Conservation (phyloP, 2,888 invertebrate genomes). For the Drosophila mercatorum region DNA sequence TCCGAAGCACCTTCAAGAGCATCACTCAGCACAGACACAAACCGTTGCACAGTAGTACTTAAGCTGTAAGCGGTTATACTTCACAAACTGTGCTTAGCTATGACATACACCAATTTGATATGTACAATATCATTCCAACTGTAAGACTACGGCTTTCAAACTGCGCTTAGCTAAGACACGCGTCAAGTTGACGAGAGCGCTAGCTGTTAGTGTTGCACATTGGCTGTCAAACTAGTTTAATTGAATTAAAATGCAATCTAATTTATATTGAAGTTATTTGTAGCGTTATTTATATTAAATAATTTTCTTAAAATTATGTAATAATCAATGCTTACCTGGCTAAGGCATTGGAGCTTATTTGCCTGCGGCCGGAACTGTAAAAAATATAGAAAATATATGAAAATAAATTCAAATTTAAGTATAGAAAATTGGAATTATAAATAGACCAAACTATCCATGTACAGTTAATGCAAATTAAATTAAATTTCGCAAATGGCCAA, state of each 20-base stretch:
- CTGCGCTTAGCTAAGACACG: too few species aligned
- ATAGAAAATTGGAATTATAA: not conserved
- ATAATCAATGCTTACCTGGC: slow-evolving; percentile 88
- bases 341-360: slow-evolving; percentile 93
- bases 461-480: not conserved
- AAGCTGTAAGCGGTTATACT: slow-evolving; percentile 7
- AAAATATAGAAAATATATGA: slow-evolving; percentile 30
- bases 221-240: slow-evolving; percentile 19
- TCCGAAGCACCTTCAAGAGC: not conserved
- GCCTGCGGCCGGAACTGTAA: slow-evolving; percentile 92
- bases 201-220: slow-evolving; percentile 22
- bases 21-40: slow-evolving; percentile 19
- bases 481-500: not conserved
- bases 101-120: slow-evolving; percentile 26
- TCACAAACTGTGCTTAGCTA: slow-evolving; percentile 40
- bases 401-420: not conserved
- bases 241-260: not conserved
- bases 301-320: too few species aligned
- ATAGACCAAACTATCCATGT: not conserved
- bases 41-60: not conserved
- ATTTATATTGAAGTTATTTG: not conserved
- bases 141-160: too few species aligned
- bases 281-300: too few species aligned
- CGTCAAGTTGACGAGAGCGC: too few species aligned
- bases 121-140: too few species aligned